Conservation (phyloP, 2,113 vertebrate genomes). For the Rhynchopsitta pachyrhyncha region DNA sequence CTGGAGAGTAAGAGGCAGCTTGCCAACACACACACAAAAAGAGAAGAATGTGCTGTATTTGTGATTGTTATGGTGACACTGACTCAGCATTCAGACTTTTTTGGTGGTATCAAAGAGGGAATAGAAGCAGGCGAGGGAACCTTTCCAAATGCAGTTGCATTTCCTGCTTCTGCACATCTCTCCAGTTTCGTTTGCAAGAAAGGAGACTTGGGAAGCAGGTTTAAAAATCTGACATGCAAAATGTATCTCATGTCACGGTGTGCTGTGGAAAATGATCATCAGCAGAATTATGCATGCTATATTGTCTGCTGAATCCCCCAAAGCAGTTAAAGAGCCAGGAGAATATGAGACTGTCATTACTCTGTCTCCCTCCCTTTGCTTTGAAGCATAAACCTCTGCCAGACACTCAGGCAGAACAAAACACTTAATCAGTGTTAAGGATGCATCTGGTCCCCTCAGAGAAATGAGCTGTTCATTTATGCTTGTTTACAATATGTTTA, state of each 20-base stretch:
- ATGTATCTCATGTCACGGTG: background rate
- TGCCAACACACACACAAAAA: background rate
- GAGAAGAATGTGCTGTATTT: background rate
- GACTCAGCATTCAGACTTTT: background rate
- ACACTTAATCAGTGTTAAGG: conserved; percentile 79
- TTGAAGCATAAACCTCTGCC: conserved; percentile 65
- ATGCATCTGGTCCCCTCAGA: conserved; percentile 73
- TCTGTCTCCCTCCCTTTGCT: conserved; percentile 45
- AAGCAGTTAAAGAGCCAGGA: conserved; percentile 63
- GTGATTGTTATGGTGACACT: background rate
- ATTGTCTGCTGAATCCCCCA: conserved; percentile 29
- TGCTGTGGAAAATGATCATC: conserved; percentile 10
- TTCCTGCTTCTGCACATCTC: background rate
- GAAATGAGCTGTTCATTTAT: conserved; percentile 70
- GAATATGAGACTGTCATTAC: conserved; percentile 62
- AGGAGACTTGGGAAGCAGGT: background rate
- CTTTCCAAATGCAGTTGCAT: rapidly evolving
- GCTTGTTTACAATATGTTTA: conserved; percentile 78
- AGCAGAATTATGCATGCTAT: conserved; percentile 22
- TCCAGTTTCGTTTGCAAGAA: rapidly evolving
- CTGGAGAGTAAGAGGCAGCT: background rate
- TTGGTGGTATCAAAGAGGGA: background rate
- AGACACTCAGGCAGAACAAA: conserved; percentile 76
- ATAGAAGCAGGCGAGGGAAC: rapidly evolving
- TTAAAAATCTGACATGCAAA: background rate